Evolutionary conservation across 2,888 invertebrate genomes (phyloP).

Genomic region (Hemistola chrysoprasaria): DNA sequence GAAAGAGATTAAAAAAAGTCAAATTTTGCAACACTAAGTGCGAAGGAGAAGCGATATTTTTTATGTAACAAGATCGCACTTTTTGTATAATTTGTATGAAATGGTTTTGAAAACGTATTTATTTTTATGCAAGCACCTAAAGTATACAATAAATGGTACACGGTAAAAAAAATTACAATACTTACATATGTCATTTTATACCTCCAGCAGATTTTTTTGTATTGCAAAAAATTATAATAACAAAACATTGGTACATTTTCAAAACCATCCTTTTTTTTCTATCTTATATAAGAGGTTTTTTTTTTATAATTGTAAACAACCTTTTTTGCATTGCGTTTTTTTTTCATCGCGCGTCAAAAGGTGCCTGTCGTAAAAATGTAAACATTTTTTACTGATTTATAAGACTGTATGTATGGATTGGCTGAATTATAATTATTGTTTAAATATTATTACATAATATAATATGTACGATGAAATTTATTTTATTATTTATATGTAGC

Average conservation of each 20-base stretch:
- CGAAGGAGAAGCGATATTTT: not conserved
- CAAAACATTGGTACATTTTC: too few relatives aligned
- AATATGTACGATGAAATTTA: not conserved
- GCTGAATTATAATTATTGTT: not conserved
- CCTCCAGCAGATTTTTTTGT: too few relatives aligned
- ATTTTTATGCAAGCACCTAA: too few relatives aligned
- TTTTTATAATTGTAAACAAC: not conserved
- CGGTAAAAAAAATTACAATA: too few relatives aligned
- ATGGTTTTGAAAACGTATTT: too few relatives aligned
- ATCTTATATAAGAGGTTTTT: not conserved
- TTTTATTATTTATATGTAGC: too few relatives aligned
- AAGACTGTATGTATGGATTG: constrained; percentile 17
- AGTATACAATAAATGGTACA: too few relatives aligned
- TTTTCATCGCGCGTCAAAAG: constrained; percentile 1
- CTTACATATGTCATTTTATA: too few relatives aligned
- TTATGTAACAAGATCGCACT: not conserved
- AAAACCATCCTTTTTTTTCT: not conserved
- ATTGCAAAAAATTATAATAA: too few relatives aligned
- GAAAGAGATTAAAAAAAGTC: too few relatives aligned
- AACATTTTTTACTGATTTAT: constrained; percentile 20
- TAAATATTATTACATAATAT: too few relatives aligned
- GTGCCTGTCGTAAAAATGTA: constrained; percentile 19
- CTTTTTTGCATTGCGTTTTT: constrained; percentile 6
- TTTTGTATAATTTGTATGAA: not conserved
- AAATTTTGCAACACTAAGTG: too few relatives aligned